Base-by-base conservation (phyloP, 1,140 invertebrate species). In the Pogonomyrmex barbatus region DNA sequence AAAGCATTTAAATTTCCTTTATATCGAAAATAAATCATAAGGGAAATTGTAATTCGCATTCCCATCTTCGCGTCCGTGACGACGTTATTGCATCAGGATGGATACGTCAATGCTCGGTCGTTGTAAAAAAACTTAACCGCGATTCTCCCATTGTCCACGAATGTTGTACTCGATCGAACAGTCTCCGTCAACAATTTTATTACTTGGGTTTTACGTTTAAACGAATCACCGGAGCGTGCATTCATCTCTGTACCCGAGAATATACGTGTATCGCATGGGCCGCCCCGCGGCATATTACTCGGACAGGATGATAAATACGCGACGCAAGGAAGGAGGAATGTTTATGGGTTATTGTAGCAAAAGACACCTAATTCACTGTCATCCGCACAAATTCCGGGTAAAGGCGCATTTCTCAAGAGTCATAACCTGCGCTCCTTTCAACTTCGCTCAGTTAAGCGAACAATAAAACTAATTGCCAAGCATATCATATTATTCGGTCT, bases 281-380 rank as follows among this genome's bases (percentile, higher is more conserved):
- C 68, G 79, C 50, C 77, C 39, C 56, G 14, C 45, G 65, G 58
- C 52, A 54, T 86, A 86, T 87, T 87, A 85, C 82, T 70, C 39
- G 79, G 81, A 86, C 78, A 79, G 65, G 60, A 73, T 75, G 78
- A 75, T 70, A 79, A 73, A 87, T 82, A 87, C 56, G 70, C 63
- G 73, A 33, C 33, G 12, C 50, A 47, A 62, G 71, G 67, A 68
- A 79, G 76, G 73, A 50, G 33, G 73, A 50, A 42, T 45, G 58
- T 89, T 88, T 88, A 88, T 88, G 73, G 82, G 65, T 85, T 84
- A 76, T 89, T 81, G 88, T 88, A 89, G 78, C 79, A 88, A 88
- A 87, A 89, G 76, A 89, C 62, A 77, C 58, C 75, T 85, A 78
- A 88, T 85, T 88, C 84, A 88, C 82, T 76, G 73, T 83, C 79